These are phyloP conservation scores for Drosophila acutilabella DNA, from an alignment of 2,888 invertebrate genomes.

Conservation along the genomic window DNA sequence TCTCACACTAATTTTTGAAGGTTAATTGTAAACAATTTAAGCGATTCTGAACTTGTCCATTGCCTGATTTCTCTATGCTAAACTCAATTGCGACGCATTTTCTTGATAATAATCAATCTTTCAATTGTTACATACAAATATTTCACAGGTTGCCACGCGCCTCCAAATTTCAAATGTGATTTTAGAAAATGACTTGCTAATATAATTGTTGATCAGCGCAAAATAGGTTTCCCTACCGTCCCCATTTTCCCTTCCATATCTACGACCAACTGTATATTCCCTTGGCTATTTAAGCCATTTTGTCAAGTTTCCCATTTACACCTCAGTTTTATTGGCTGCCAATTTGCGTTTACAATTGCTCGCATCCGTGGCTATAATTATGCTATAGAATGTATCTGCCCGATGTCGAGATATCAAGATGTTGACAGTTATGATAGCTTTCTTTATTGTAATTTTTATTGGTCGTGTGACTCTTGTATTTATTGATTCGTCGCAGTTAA, in stretches of 20 bases:
- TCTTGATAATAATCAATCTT: constrained; percentile 19
- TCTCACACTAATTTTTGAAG: constrained; percentile 73
- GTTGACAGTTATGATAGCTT: constrained; percentile 20
- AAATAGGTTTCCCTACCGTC: constrained; percentile 4
- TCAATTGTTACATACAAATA: constrained; percentile 15
- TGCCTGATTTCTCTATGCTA: neutral
- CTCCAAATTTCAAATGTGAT: constrained; percentile 44
- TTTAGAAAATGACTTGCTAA: constrained; percentile 60
- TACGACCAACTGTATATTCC: neutral
- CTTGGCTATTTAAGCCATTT: neutral
- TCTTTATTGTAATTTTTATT: constrained; percentile 39
- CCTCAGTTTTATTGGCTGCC: constrained; percentile 67
- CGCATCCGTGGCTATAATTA: constrained; percentile 69
- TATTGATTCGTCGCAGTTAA: constrained; percentile 52
- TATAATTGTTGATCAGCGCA: constrained; percentile 71
- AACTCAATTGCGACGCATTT: constrained; percentile 23
- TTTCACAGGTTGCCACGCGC: constrained; percentile 59
- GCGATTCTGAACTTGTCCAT: constrained; percentile 34
- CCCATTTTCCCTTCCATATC: neutral
- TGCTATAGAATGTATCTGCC: constrained; percentile 24
- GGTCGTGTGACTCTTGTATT: constrained; percentile 59
- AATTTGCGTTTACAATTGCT: constrained; percentile 76
- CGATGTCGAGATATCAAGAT: constrained; percentile 2
- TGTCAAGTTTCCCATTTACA: constrained; percentile 59
- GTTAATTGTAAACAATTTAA: constrained; percentile 63